Conservation (phyloP, 2,113 vertebrate genomes). For the Hippocampus comes region DNA sequence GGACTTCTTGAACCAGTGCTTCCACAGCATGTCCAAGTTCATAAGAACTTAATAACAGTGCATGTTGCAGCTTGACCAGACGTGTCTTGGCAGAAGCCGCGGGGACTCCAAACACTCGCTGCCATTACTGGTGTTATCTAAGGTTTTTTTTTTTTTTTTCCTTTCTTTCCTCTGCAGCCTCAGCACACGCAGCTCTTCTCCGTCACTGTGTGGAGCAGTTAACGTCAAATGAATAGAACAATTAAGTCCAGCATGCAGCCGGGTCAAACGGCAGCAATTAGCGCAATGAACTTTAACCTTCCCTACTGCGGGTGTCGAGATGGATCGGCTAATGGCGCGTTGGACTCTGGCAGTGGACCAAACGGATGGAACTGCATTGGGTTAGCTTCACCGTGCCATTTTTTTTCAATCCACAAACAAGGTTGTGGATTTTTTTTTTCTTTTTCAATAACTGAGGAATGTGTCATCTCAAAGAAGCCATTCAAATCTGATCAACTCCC, state of each 20-base stretch:
- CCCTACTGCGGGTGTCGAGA: conserved; percentile 32
- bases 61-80: conserved; percentile 19
- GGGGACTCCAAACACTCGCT: conserved; percentile 12
- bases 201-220: conserved; percentile 29
- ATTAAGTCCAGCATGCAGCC: conserved; percentile 42
- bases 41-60: conserved; percentile 1
- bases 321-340: conserved; percentile 40
- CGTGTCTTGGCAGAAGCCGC: conserved; percentile 16
- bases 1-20: not conserved
- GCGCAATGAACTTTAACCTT: conserved; percentile 35
- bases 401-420: not conserved
- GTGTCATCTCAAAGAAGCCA: no score
- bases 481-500: no score
- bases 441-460: not conserved
- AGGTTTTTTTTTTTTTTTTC: not conserved
- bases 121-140: not conserved
- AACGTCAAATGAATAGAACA: conserved; percentile 45
- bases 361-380: conserved; percentile 4
- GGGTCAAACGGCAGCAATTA: conserved; percentile 59
- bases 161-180: not conserved
- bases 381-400: not conserved
- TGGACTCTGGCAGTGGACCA: conserved; percentile 27
- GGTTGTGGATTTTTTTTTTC: not conserved
- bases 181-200: conserved; percentile 7
- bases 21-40: conserved; percentile 1